phyloP scores from a whole-genome alignment of 2,797 vertebrate genomes.

The Esox masquinongy region DNA sequence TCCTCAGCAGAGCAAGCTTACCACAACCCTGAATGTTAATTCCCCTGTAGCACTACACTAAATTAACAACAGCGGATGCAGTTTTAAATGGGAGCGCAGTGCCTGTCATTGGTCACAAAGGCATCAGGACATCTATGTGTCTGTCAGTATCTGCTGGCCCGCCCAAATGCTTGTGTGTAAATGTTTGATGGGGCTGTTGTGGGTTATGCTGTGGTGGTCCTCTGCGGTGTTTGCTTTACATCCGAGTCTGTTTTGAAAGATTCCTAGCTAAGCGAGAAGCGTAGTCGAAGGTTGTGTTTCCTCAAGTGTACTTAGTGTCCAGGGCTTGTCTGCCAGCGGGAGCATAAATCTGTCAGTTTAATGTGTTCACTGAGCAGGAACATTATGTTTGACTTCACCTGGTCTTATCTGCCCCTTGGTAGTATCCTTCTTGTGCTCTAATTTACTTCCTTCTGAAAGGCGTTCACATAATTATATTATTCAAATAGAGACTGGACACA shows the following conservation, averaged over 20 bases:
- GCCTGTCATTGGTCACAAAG: constrained; percentile 55
- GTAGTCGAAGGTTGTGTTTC: constrained; percentile 46
- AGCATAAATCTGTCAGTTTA: constrained; percentile 70
- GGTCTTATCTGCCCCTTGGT: constrained; percentile 74
- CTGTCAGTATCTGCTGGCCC: background rate
- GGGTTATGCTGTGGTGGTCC: constrained; percentile 31
- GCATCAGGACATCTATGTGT: constrained; percentile 52
- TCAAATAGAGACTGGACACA: constrained; percentile 58
- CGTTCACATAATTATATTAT: constrained; percentile 68
- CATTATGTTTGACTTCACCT: constrained; percentile 74
- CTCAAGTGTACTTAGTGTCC: constrained; percentile 63
- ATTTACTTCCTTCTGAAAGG: constrained; percentile 67
- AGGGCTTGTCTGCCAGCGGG: constrained; percentile 54
- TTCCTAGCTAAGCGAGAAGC: constrained; percentile 54
- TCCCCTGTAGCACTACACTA: constrained; percentile 41
- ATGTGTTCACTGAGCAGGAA: constrained; percentile 76
- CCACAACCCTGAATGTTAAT: constrained; percentile 41
- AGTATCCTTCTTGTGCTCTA: constrained; percentile 60
- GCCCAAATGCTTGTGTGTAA: background rate
- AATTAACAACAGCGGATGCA: constrained; percentile 54
- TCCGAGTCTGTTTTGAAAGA: constrained; percentile 62
- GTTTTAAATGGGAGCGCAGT: constrained; percentile 46
- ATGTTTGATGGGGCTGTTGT: constrained; percentile 49
- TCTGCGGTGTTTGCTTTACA: constrained; percentile 62
- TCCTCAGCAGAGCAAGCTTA: constrained; percentile 47